phyloP scores from a whole-genome alignment of 2,888 invertebrate species.

The Microctonus brassicae region DNA sequence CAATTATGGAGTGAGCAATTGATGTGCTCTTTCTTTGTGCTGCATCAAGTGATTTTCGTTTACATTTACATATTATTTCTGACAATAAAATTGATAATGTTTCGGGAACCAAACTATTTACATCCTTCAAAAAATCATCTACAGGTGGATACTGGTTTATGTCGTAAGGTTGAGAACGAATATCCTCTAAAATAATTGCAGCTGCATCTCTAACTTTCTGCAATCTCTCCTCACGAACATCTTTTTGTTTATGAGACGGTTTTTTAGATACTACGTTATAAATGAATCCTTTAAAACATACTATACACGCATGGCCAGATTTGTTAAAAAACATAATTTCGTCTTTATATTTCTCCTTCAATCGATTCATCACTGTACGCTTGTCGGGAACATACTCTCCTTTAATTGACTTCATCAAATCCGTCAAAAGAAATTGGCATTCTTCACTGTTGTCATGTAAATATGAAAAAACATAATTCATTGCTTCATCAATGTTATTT shows the following conservation, averaged over 20 bases:
- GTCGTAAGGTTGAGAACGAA: constrained; percentile 23
- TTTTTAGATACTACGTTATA: constrained; percentile 18
- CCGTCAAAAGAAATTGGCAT: constrained; percentile 23
- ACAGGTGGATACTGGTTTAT: constrained; percentile 21
- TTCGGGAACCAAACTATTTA: constrained; percentile 40
- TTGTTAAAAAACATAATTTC: constrained; percentile 11
- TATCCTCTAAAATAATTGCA: constrained; percentile 34
- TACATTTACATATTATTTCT: constrained; percentile 25
- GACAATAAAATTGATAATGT: constrained; percentile 49
- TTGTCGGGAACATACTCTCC: constrained; percentile 12
- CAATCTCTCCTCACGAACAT: constrained; percentile 15
- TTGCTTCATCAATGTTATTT: constrained; percentile 20
- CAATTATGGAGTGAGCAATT: constrained; percentile 41
- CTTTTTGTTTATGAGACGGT: constrained; percentile 20
- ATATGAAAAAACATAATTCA: constrained; percentile 21
- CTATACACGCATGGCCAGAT: constrained; percentile 4
- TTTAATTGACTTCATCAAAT: constrained; percentile 20
- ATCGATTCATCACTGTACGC: constrained; percentile 18
- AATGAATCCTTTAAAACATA: constrained; percentile 21
- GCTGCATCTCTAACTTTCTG: constrained; percentile 30
- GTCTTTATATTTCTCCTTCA: constrained; percentile 22
- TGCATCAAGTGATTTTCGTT: constrained; percentile 17
- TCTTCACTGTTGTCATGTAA: constrained; percentile 26
- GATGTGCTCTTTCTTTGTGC: constrained; percentile 31
- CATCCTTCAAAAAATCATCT: constrained; percentile 26